Conservation (phyloP, 30 jellyfish, hydroid and myxozoan genomes). For the Aurelia sp. region DNA sequence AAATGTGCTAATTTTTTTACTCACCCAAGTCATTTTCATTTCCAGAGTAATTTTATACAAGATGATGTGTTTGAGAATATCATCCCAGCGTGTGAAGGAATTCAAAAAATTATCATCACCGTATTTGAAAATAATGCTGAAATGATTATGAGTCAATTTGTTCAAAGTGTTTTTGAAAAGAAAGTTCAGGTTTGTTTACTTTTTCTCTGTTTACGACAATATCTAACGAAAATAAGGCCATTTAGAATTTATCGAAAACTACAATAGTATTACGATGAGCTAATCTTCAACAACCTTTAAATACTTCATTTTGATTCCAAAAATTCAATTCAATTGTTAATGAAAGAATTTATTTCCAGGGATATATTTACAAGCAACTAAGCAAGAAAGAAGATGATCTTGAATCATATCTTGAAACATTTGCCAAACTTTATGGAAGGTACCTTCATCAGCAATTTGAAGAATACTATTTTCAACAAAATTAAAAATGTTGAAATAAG, state of each 20-base stretch:
- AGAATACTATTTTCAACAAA: not conserved
- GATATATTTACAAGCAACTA: slow-evolving; percentile 82
- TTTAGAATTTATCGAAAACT: too few relatives aligned
- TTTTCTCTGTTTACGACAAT: not conserved
- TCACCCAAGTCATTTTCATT: not conserved
- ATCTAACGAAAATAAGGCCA: too few relatives aligned
- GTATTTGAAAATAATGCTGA: slow-evolving; percentile 96
- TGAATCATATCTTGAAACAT: slow-evolving; percentile 70
- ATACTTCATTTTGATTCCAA: too few relatives aligned
- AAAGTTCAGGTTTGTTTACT: slow-evolving; percentile 75
- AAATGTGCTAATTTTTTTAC: too few relatives aligned
- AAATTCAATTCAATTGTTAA: too few relatives aligned
- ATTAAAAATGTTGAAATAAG: not conserved
- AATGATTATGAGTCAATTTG: slow-evolving; percentile 92
- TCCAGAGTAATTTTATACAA: slow-evolving; percentile 69
- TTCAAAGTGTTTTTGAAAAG: slow-evolving; percentile 85
- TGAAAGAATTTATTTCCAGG: slow-evolving; percentile 26
- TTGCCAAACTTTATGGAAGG: slow-evolving; percentile 83
- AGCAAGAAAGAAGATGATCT: slow-evolving; percentile 79
- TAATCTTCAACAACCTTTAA: too few relatives aligned
- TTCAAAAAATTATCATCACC: slow-evolving; percentile 83
- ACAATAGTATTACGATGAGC: too few relatives aligned
- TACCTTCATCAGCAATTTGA: too few relatives aligned
- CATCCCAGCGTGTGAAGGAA: slow-evolving; percentile 87
- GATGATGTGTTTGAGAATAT: slow-evolving; percentile 85